These are phyloP conservation scores for Clavelina lepadiformis DNA, from an alignment of 23 tunicate genomes.

Conservation along the genomic window DNA sequence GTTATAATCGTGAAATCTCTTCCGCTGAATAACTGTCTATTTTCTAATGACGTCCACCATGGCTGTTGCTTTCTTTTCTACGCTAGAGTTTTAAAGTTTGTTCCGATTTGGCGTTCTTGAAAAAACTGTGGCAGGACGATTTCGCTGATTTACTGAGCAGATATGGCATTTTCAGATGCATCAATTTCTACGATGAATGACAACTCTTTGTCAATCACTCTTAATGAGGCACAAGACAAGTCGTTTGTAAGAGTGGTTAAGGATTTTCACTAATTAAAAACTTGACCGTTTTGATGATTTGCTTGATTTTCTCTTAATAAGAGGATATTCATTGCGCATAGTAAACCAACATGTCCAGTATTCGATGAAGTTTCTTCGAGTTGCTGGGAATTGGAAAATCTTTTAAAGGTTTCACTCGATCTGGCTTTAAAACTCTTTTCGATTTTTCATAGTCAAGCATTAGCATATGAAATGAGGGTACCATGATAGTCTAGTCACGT, in stretches of 20 bases:
- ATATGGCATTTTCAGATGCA: slow-evolving; percentile 30
- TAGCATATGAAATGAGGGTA: too few species aligned
- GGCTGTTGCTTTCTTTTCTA: slow-evolving; percentile 32
- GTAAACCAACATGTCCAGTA: slow-evolving; percentile 13
- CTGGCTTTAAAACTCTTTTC: neutral
- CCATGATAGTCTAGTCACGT: too few species aligned
- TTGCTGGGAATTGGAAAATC: slow-evolving; percentile 7
- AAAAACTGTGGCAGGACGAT: slow-evolving; percentile 18
- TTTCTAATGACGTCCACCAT: slow-evolving; percentile 19
- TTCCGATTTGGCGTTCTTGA: slow-evolving; percentile 15
- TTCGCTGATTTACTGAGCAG: slow-evolving; percentile 29
- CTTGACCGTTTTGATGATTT: neutral
- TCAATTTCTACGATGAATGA: slow-evolving; percentile 23
- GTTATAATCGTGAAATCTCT: too few species aligned
- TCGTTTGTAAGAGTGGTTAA: slow-evolving; percentile 1
- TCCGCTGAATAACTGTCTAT: slow-evolving; percentile 27
- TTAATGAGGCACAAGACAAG: neutral
- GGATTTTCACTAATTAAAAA: slow-evolving; percentile 3
- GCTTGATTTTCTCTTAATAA: slow-evolving; percentile 15
- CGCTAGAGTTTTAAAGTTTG: neutral
- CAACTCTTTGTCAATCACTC: slow-evolving; percentile 3
- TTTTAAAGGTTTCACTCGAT: slow-evolving; percentile 6
- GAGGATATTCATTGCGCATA: slow-evolving; percentile 24
- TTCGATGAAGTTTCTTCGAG: slow-evolving; percentile 6
- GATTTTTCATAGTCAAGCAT: neutral